These are phyloP conservation scores for Lycia hirtaria DNA, from an alignment of 2,888 invertebrate species.

Conservation along the genomic window DNA sequence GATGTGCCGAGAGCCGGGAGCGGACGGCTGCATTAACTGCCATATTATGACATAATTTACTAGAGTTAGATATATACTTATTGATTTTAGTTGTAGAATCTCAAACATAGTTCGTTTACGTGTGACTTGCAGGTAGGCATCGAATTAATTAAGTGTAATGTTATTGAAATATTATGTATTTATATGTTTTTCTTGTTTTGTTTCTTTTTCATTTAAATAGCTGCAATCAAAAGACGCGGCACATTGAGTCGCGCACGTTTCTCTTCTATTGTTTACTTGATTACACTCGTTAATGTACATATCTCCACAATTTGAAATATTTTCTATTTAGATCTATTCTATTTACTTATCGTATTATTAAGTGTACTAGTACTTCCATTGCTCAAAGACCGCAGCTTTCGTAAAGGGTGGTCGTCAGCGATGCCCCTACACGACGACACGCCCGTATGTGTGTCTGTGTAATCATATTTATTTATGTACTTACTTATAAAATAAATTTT, in stretches of 20 bases:
- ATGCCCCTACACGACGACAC: constrained; percentile 56
- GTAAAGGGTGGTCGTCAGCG: constrained; percentile 68
- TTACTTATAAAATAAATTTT: constrained; percentile 79
- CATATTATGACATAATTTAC: constrained; percentile 85
- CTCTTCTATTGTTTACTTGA: constrained; percentile 62
- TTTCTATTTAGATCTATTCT: constrained; percentile 60
- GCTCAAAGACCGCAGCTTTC: constrained; percentile 75
- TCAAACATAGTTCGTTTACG: constrained; percentile 74
- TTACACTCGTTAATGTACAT: constrained; percentile 80
- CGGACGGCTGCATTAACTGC: constrained; percentile 84
- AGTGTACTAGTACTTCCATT: constrained; percentile 65
- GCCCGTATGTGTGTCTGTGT: constrained; percentile 68
- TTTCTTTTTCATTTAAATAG: constrained; percentile 57
- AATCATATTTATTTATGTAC: constrained; percentile 82
- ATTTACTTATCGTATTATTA: constrained; percentile 59
- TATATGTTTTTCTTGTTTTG: constrained; percentile 65
- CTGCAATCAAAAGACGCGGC: constrained; percentile 38
- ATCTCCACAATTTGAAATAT: constrained; percentile 68
- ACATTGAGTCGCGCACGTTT: constrained; percentile 52
- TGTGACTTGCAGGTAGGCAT: constrained; percentile 76
- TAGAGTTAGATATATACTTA: constrained; percentile 64
- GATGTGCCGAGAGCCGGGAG: constrained; percentile 77
- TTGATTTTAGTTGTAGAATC: constrained; percentile 74
- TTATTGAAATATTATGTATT: constrained; percentile 61
- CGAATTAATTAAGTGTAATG: constrained; percentile 72